These are phyloP conservation scores for Bradypodion pumilum DNA, from an alignment of 2,797 vertebrate genomes.

Conservation along the genomic window DNA sequence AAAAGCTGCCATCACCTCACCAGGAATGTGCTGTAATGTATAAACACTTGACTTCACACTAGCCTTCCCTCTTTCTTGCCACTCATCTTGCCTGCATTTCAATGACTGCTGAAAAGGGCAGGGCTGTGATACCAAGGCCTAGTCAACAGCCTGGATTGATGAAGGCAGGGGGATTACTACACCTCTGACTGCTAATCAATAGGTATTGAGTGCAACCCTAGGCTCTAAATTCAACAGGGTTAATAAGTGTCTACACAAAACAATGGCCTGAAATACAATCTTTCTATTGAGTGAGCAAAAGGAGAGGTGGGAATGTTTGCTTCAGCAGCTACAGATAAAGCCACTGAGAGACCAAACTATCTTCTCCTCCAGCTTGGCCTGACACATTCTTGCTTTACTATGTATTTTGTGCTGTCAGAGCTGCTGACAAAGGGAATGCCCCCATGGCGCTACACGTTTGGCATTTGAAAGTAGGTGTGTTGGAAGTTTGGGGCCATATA, in stretches of 20 bases:
- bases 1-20: conserved; percentile 73
- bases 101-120: conserved; percentile 76
- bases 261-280: conserved; percentile 72
- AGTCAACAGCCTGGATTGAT: conserved; percentile 84
- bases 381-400: conserved; percentile 65
- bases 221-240: conserved; percentile 79
- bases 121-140: conserved; percentile 78
- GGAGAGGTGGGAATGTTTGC: conserved; percentile 68
- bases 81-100: conserved; percentile 79
- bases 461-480: conserved; percentile 12
- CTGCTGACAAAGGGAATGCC: conserved; percentile 45
- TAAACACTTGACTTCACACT: conserved; percentile 72
- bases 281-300: conserved; percentile 60
- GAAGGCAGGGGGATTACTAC: conserved; percentile 83
- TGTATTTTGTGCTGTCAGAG: conserved; percentile 45
- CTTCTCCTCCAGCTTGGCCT: conserved; percentile 70
- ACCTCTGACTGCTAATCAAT: conserved; percentile 85
- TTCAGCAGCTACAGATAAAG: conserved; percentile 79
- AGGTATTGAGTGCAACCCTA: conserved; percentile 81
- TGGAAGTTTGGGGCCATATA: conserved; percentile 17
- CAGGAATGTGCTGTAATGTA: conserved; percentile 75
- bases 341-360: conserved; percentile 62
- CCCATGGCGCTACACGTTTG: conserved; percentile 47
- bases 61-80: conserved; percentile 67
- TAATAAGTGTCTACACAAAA: conserved; percentile 82